Base-by-base conservation (phyloP, 2,797 vertebrate genomes). In the Thunnus albacares region DNA sequence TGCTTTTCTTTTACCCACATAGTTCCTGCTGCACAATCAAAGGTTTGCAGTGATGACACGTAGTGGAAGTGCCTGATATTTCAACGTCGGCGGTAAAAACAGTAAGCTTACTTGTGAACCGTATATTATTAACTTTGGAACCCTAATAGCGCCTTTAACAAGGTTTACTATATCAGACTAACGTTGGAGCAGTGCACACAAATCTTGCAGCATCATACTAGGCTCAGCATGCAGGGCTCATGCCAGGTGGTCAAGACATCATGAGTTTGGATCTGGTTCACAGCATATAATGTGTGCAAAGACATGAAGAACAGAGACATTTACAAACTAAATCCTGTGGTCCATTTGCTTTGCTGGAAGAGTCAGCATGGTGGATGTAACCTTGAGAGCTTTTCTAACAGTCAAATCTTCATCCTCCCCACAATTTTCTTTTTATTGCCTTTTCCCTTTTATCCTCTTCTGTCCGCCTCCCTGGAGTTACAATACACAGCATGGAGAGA, bases 221-320 rank as follows among this genome's bases (percentile, higher is more conserved):
- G 43, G 66, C 85, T 72, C 81, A 86, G 84, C 66, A 52, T 7
- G 55, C 30, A 5, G 41, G 41, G 72, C 67, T 78, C 52, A 60
- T 72, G 86, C 81, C 89, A 92, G 87, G 87, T 91, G 89, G 86
- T 85, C 83, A 58, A 63, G 64, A 85, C 80, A 55, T 84, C 65
- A 66, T 64, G 81, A 75, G 82, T 88, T 80, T 79, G 84, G 85
- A 87, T 83, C 64, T 71, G 68, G 41, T 57, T 86, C 77, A 65
- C 59, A 77, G 79, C 56, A 78, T 77, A 51, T 28, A 77, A 52
- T 26, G 56, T 53, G 56, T 63, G 68, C 59, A 77, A 71, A 80
- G 67, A 13, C 1, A 24, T 26, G 6, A 11, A 60, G 22, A 74
- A 59, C 66, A 82, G 0, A 24, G 9, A 80, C 74, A 35, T 41